Conservation (phyloP, 2,888 invertebrate species). For the Rapana venosa region DNA sequence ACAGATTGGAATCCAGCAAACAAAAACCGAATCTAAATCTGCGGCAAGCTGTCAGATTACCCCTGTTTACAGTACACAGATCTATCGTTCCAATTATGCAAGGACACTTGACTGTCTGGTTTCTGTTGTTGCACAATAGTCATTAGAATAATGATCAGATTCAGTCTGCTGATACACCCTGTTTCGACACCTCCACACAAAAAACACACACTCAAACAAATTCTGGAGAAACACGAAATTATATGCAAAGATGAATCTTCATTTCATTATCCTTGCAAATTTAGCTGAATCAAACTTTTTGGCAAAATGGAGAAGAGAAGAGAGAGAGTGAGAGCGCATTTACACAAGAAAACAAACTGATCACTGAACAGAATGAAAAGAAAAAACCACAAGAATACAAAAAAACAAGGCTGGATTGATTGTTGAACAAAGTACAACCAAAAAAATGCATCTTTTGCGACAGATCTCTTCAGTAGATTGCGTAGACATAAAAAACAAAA, state of each 20-base stretch:
- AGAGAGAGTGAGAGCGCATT: neutral
- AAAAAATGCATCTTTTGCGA: no score
- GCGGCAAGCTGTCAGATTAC: no score
- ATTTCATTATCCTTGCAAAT: neutral
- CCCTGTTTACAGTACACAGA: no score
- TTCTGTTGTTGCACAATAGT: neutral
- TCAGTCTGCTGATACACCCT: neutral
- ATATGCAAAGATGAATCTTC: neutral
- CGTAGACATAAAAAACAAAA: neutral
- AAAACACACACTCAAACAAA: neutral
- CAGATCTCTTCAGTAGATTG: no score
- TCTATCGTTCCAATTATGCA: neutral
- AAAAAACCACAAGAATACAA: neutral
- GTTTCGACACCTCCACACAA: neutral
- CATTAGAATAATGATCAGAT: neutral
- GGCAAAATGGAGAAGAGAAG: slow-evolving; percentile 18
- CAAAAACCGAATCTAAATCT: no score
- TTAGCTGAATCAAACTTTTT: neutral
- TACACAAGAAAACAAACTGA: neutral
- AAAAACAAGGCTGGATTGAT: neutral
- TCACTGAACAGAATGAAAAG: neutral
- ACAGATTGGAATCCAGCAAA: no score
- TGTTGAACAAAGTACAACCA: no score
- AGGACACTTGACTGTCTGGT: neutral
- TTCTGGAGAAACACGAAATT: neutral